Evolutionary conservation across 1,140 invertebrate species (phyloP), one percentile per base, ranked within the genome.

Genomic region (Drosophila leontia): DNA sequence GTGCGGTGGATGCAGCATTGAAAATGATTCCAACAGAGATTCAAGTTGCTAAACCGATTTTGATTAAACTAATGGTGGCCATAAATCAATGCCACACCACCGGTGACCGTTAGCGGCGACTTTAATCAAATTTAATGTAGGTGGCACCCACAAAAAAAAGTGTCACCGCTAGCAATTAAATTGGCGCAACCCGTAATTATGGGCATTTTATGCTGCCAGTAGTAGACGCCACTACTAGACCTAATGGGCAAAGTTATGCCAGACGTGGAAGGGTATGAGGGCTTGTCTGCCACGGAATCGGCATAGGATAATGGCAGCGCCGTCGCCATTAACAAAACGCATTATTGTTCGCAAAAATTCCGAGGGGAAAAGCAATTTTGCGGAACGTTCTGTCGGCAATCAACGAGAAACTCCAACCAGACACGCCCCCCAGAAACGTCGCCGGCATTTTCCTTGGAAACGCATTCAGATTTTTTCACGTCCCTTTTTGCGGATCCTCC

Each of bases 271-370:
- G 23, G 34, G 53, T 23, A 32, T 61, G 19, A 60, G 75, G 32
- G 32, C 7, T 44, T 78, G 72, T 81, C 69, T 78, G 75, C 32
- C 9, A 23, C 47, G 58, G 39, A 47, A 39, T 71, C 26, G 26
- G 35, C 41, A 29, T 70, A 62, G 58, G 63, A 77, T 72, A 78
- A 67, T 75, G 70, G 67, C 59, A 69, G 71, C 60, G 79, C 39
- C 53, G 65, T 51, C 64, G 63, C 83, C 83, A 82, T 87, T 87
- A 87, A 82, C 76, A 59, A 47, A 79, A 76, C 79, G 67, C 83
- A 86, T 87, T 86, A 77, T 87, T 87, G 83, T 76, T 82, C 50
- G 82, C 70, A 15, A 56, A 79, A 79, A 82, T 82, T 76, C 63
- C 57, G 1, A 26, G n/a, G 19, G 29, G 29, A 45, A 59, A 77